phyloP scores from a whole-genome alignment of 2,888 invertebrate genomes.

The Empis stercorea region DNA sequence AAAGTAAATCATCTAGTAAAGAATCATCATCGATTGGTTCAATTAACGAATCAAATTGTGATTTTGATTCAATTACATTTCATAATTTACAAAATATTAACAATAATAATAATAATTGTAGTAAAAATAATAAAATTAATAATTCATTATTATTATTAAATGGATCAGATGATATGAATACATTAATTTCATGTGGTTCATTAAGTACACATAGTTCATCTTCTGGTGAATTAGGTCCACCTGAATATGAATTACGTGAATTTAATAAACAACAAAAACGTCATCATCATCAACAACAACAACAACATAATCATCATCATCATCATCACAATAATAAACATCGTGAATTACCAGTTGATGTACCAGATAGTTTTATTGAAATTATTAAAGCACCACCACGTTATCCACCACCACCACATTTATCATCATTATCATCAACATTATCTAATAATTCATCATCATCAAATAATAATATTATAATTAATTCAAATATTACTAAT shows the following conservation, averaged over 20 bases:
- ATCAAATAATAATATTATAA: conserved; percentile 23
- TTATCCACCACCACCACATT: conserved; percentile 44
- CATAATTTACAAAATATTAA: conserved; percentile 24
- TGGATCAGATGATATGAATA: background rate
- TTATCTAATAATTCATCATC: conserved; percentile 26
- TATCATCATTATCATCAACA: conserved; percentile 29
- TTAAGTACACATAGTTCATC: conserved; percentile 24
- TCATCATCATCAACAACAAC: conserved; percentile 2
- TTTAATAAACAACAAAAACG: conserved; percentile 8
- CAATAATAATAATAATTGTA: conserved; percentile 10
- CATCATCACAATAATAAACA: conserved; percentile 21
- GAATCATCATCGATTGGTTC: conserved; percentile 15
- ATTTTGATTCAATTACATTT: conserved; percentile 32
- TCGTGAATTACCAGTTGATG: conserved; percentile 71
- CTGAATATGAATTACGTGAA: conserved; percentile 28
- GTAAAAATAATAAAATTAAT: background rate
- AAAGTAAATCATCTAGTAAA: conserved; percentile 22
- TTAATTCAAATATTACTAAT: conserved; percentile 19
- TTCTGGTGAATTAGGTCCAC: conserved; percentile 25
- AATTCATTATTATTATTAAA: background rate
- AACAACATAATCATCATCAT: conserved; percentile 3
- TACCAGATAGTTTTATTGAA: conserved; percentile 77
- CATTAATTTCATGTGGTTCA: conserved; percentile 17
- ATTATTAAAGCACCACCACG: conserved; percentile 62
- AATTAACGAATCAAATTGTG: conserved; percentile 17